A percentile compares a stretch with the other conserved stretches of the same genome.
Conservation (phyloP, 2,888 invertebrate genomes). For the Leptinotarsa tumamoca region DNA sequence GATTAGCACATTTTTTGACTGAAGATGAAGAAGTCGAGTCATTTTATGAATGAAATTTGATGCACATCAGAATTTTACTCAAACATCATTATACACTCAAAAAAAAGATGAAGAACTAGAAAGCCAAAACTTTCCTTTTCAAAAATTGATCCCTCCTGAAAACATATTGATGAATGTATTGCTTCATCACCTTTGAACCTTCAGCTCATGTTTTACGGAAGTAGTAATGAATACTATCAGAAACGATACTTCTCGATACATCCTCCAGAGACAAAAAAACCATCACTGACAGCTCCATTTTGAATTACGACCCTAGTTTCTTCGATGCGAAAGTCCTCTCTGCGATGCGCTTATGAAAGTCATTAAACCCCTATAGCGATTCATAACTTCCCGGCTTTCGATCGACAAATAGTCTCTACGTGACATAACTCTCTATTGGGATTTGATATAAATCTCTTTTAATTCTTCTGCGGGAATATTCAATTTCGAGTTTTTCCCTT, state of each 20-base stretch:
- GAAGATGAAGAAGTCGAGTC: too few species aligned
- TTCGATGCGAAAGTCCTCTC: not conserved
- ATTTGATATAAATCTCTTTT: conserved; percentile 1
- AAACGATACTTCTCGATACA: not conserved
- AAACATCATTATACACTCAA: too few species aligned
- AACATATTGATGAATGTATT: too few species aligned
- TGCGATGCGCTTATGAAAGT: not conserved
- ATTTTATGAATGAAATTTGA: too few species aligned
- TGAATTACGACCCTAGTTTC: conserved; percentile 2
- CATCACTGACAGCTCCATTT: not conserved
- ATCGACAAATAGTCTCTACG: conserved; percentile 8
- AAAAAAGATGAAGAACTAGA: too few species aligned
- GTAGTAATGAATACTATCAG: not conserved
- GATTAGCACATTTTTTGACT: too few species aligned
- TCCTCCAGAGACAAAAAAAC: not conserved
- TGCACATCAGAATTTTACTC: too few species aligned
- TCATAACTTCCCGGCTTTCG: not conserved
- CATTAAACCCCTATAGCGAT: not conserved
- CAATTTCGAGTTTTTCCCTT: not conserved
- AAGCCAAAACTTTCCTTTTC: too few species aligned
- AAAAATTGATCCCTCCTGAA: too few species aligned
- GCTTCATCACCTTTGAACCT: too few species aligned
- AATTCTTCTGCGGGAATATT: not conserved
- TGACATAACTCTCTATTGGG: conserved; percentile 1
- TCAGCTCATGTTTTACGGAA: too few species aligned